Evolutionary conservation across 2,888 invertebrate species (phyloP), one percentile per base, ranked within the genome.

Genomic region (Papilio elwesi): DNA sequence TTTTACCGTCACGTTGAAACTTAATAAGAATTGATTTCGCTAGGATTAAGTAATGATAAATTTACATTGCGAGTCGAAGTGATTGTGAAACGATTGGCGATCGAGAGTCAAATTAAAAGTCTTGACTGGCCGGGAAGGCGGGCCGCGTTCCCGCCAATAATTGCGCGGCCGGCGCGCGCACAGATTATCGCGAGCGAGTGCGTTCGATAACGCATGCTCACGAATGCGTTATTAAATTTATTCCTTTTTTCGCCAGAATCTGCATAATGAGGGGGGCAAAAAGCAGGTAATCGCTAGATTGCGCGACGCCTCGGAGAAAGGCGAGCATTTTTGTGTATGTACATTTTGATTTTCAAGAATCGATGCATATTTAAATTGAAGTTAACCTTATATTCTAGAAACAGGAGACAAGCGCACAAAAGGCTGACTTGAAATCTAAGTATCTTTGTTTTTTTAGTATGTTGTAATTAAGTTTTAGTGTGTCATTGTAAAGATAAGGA

Each of bases 161-260:
- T 93, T 91, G 90, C 89, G 83, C 80, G 83, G 83, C 79, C 84
- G 81, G 85, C 89, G 89, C 89, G 83, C 86, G 88, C 85, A 88
- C 92, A 93, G 93, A 93, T 93, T 92, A 93, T 92, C 93, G 91
- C 91, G 86, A 87, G 87, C 92, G 92, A 92, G 92, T 93, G 93
- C 93, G 89, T 90, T 90, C 91, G 93, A 93, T 93, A 93, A 92
- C 91, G 89, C 91, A 89, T 89, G 91, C 88, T 88, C 92, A 92
- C 91, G 92, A 92, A 93, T 87, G 92, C 90, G 85, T 93, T 92
- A 93, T 93, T 93, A 93, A 93, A 93, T 92, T 90, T 92, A 91
- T 93, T 92, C 92, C 90, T 93, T 93, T 93, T 73, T 93, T 92
- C 90, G 86, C 86, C 91, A 83, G 90, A 93, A 93, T 93, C 91